These are phyloP conservation scores for Rhogogaster chlorosoma DNA, from an alignment of 2,888 invertebrate genomes.

Conservation along the genomic window DNA sequence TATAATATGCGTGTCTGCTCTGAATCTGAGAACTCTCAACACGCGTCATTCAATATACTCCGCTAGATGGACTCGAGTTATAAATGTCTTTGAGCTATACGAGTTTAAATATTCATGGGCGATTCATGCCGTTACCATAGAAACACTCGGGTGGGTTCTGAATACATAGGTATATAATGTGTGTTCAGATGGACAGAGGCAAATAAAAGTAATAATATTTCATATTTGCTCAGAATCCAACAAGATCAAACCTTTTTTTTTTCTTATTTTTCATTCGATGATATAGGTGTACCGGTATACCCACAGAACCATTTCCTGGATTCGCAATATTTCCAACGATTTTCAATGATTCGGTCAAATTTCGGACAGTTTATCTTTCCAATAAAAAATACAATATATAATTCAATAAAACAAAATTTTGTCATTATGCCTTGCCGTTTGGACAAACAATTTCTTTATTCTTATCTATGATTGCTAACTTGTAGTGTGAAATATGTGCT, in stretches of 20 bases:
- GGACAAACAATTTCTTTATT: too few species aligned
- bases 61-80: slow-evolving; percentile 12
- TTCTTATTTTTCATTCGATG: neutral
- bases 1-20: too few species aligned
- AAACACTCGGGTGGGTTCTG: slow-evolving; percentile 2
- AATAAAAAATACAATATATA: too few species aligned
- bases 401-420: too few species aligned
- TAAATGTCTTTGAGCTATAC: slow-evolving; percentile 16
- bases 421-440: neutral
- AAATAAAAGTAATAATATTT: slow-evolving; percentile 2
- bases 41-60: slow-evolving; percentile 9
- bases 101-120: slow-evolving; percentile 31
- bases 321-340: too few species aligned
- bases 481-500: neutral
- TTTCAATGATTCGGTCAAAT: too few species aligned
- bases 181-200: neutral
- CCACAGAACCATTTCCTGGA: neutral
- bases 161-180: neutral
- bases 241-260: neutral
- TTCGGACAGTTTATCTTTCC: too few species aligned
- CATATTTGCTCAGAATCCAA: neutral
- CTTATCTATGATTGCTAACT: neutral
- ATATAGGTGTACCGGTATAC: neutral
- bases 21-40: neutral
- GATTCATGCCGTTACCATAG: slow-evolving; percentile 27